A percentile compares a stretch with the other conserved stretches of the same genome.
phyloP scores from a whole-genome alignment of 2,113 vertebrate genomes.

The Sebastes fasciatus region DNA sequence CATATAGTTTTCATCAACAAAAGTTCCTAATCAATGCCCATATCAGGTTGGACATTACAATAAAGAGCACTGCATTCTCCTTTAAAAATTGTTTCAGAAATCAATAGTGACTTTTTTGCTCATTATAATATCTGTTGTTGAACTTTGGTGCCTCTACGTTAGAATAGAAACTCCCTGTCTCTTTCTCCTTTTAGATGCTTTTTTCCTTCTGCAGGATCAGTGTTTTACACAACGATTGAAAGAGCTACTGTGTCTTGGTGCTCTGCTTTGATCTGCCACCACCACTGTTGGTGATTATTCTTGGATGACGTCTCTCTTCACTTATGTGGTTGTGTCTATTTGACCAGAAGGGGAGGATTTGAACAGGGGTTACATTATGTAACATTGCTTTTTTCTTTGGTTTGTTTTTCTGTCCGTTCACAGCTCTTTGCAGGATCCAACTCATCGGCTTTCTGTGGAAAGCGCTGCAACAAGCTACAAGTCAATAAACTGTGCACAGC shows the following conservation, averaged over 20 bases:
- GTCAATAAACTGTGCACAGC: neutral
- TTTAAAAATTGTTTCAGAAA: neutral
- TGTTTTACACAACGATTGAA: conserved; percentile 9
- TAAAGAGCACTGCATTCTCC: neutral
- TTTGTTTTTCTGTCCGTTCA: neutral
- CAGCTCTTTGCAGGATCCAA: neutral
- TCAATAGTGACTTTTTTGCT: neutral
- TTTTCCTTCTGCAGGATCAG: neutral
- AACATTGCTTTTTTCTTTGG: neutral
- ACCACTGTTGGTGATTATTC: neutral
- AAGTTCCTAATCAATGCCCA: neutral
- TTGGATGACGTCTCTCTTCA: neutral
- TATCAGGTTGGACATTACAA: neutral
- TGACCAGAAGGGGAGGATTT: neutral
- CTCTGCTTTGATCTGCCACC: conserved; percentile 5
- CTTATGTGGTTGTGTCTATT: neutral
- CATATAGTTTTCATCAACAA: neutral
- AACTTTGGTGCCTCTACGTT: too few species aligned
- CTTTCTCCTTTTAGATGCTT: neutral
- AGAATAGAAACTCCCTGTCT: neutral
- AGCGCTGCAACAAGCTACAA: neutral
- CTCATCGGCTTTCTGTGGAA: neutral
- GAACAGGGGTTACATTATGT: neutral
- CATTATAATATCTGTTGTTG: neutral
- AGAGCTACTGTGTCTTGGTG: neutral